Base-by-base conservation (phyloP, 1,140 invertebrate species). In the Prorops nasuta region DNA sequence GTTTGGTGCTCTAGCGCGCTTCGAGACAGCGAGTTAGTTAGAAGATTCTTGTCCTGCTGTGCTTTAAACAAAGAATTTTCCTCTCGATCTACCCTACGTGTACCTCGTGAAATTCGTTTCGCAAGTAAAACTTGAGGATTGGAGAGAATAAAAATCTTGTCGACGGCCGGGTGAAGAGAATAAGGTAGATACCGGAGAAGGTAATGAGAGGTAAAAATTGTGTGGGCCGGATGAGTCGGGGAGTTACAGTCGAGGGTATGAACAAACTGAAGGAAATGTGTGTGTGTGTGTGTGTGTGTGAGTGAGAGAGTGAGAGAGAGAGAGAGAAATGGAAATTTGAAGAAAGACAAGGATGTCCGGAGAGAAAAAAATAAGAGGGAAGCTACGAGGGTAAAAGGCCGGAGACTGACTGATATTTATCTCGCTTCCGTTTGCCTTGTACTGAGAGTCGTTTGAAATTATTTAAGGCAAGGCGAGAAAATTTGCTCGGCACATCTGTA, bases 101-200 rank as follows among this genome's bases (percentile, higher is more conserved):
- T n/a, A n/a, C n/a, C n/a, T n/a, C n/a, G n/a, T n/a, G n/a, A n/a
- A n/a, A n/a, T n/a, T n/a, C n/a, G n/a, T n/a, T n/a, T n/a, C n/a
- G n/a, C n/a, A n/a, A n/a, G n/a, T n/a, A n/a, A n/a, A n/a, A n/a
- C n/a, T n/a, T n/a, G n/a, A n/a, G n/a, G n/a, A n/a, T n/a, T n/a
- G n/a, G n/a, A n/a, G n/a, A n/a, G n/a, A n/a, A n/a, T 43, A 60
- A 37, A 49, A 42, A 60, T 42, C n/a, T 15, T 24, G 19, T 19
- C 38, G 20, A 7, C 24, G 24, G 10, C 4, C 24, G 24, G 24
- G 24, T 28, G n/a, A n/a, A n/a, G n/a, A n/a, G n/a, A n/a, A n/a
- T n/a, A n/a, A n/a, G n/a, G n/a, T n/a, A n/a, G n/a, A n/a, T n/a
- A n/a, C n/a, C n/a, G n/a, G n/a, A n/a, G n/a, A n/a, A n/a, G n/a